phyloP scores from a whole-genome alignment of 2,888 invertebrate genomes.

The Torymus aiolomorphi region DNA sequence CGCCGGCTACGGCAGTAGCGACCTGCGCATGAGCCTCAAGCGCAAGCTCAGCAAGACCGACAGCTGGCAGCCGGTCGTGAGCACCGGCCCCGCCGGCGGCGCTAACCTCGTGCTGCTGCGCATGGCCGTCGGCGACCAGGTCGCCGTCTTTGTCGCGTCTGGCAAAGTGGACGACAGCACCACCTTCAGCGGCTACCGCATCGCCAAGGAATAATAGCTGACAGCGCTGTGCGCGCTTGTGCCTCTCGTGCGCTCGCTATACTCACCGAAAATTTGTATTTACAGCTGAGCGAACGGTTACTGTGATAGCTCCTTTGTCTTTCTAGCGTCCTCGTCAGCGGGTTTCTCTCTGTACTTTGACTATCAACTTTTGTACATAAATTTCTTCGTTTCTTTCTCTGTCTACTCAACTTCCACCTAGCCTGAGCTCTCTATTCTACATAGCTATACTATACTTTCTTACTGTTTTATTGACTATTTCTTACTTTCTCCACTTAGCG shows the following conservation, averaged over 20 bases:
- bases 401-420: constrained; percentile 20
- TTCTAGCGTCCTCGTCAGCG: constrained; percentile 29
- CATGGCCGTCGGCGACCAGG: constrained; percentile 73
- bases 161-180: constrained; percentile 67
- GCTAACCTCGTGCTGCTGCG: constrained; percentile 72
- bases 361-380: constrained; percentile 43
- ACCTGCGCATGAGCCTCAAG: constrained; percentile 69
- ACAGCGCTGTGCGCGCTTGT: no score
- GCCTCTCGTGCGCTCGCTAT: constrained; percentile 10
- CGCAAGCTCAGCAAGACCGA: constrained; percentile 68
- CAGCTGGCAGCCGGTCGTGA: constrained; percentile 65
- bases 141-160: constrained; percentile 72
- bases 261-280: neutral
- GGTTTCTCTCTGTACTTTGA: constrained; percentile 31
- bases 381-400: constrained; percentile 29
- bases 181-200: constrained; percentile 73
- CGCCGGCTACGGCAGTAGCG: constrained; percentile 72
- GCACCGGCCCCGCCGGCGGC: constrained; percentile 70
- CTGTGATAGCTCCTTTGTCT: constrained; percentile 49
- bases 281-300: constrained; percentile 28
- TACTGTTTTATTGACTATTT: constrained; percentile 5
- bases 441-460: neutral
- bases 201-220: constrained; percentile 70
- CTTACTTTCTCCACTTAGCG: neutral
- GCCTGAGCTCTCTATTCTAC: neutral